Evolutionary conservation across 2,797 vertebrate genomes (phyloP), one percentile per base, ranked within the genome.

Genomic region (Bothrops alternatus): DNA sequence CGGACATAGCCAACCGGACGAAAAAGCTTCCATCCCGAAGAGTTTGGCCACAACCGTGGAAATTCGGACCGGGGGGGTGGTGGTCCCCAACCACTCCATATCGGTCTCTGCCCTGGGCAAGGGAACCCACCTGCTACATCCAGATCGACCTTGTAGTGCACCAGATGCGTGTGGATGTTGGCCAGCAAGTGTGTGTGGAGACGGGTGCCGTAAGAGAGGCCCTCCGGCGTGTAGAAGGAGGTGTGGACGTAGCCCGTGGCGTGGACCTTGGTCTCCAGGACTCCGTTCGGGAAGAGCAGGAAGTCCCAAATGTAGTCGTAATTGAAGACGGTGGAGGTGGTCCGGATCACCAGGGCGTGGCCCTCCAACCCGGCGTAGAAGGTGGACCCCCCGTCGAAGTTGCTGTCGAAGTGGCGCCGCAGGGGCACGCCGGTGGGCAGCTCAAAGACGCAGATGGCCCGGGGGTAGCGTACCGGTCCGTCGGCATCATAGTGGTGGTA

Each of bases 301-400:
- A 99, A 98, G 95, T 99, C 99, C 99, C 99, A 99, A 95, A 99
- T 98, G 95, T 99, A 99, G 94, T 99, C 99, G 0, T 99, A 99
- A 96, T 99, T 99, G 96, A 99, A 99, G 94, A 99, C 99, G 0
- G 99, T 99, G 0, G 99, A 98, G 0, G 98, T 99, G 0, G 99
- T 98, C 90, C 99, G 97, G 69, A 99, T 32, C 91, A 99, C 98
- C 90, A 99, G 97, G 18, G 98, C 98, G 0, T 97, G 98, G 23
- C 98, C 99, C 91, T 98, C 98, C 73, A 99, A 95, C 0, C 99
- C 99, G 0, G 96, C 99, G 0, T 97, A 99, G 97, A 99, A 99
- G 93, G 98, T 97, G 97, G 98, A 99, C 1, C 98, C 98, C 0
- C 98, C 98, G 0, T 92, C n/a, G 94, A 97, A 98, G 97, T 99